Percentiles rank a stretch among this genome's conserved stretches.
Evolutionary conservation across 2,888 invertebrate genomes (phyloP).

Genomic region (Toxonevra muliebris): DNA sequence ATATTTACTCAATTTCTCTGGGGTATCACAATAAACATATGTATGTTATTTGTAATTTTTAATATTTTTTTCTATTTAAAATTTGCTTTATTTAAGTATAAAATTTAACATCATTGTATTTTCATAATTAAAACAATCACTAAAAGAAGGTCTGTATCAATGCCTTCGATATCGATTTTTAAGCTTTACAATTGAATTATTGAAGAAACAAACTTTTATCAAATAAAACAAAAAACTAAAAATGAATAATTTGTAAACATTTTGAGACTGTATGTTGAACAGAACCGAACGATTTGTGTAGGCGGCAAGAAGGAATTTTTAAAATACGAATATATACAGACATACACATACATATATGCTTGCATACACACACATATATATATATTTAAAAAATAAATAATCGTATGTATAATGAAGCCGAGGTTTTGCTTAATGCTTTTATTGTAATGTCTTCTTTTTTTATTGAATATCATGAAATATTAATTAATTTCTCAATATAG

Average conservation of each 20-base stretch:
- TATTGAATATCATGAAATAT: too few relatives aligned
- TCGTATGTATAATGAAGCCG: too few relatives aligned
- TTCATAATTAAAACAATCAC: not conserved
- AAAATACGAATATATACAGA: not conserved
- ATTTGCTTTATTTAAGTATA: not conserved
- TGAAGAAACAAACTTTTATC: not conserved
- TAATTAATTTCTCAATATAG: too few relatives aligned
- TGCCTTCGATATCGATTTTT: not conserved
- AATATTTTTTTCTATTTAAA: too few relatives aligned
- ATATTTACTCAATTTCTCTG: not conserved
- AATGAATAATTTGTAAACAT: conserved; percentile 9
- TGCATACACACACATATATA: too few relatives aligned
- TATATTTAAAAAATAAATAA: too few relatives aligned
- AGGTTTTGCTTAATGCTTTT: too few relatives aligned
- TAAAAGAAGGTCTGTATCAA: not conserved
- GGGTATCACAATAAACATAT: not conserved
- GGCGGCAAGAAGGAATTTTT: conserved; percentile 1
- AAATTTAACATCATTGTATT: not conserved
- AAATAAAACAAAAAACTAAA: not conserved
- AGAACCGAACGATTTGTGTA: conserved; percentile 24
- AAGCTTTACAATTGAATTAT: conserved; percentile 5
- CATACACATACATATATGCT: too few relatives aligned
- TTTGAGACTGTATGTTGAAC: conserved; percentile 38
- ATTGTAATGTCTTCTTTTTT: too few relatives aligned
- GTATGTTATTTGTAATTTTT: too few relatives aligned